Percentiles rank a stretch among this genome's conserved stretches.
Evolutionary conservation across 2,797 vertebrate genomes (phyloP).

Genomic region (Tauraco hartlaubi): DNA sequence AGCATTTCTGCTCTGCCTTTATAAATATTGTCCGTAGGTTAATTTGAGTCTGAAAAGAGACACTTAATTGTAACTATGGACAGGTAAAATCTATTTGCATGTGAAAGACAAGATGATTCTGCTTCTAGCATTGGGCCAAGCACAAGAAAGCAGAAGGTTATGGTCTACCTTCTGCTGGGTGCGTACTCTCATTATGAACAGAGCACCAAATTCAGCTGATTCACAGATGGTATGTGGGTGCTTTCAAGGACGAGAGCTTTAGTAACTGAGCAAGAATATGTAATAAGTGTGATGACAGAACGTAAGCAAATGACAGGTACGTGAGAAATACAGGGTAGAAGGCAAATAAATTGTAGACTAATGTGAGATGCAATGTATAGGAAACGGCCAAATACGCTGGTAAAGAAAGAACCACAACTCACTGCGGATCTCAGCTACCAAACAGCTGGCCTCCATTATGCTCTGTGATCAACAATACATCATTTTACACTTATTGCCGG

Average conservation of each 20-base stretch:
- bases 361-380: neutral
- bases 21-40: accelerated
- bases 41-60: neutral
- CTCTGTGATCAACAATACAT: neutral
- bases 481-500: neutral
- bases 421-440: neutral
- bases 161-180: neutral
- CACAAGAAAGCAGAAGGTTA: neutral
- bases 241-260: neutral
- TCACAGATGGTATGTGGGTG: neutral
- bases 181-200: neutral
- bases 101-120: neutral
- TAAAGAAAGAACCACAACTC: neutral
- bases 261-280: neutral
- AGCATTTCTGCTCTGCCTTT: neutral
- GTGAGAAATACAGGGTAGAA: neutral
- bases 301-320: neutral
- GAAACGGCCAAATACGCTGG: neutral
- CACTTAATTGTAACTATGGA: neutral
- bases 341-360: neutral
- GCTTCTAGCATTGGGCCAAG: neutral
- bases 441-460: neutral
- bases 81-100: neutral
- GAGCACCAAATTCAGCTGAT: neutral
- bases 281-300: neutral